A percentile compares a stretch with the other conserved stretches of the same genome.
These are phyloP conservation scores for Heteropelma amictum DNA, from an alignment of 2,888 invertebrate species.

Conservation along the genomic window DNA sequence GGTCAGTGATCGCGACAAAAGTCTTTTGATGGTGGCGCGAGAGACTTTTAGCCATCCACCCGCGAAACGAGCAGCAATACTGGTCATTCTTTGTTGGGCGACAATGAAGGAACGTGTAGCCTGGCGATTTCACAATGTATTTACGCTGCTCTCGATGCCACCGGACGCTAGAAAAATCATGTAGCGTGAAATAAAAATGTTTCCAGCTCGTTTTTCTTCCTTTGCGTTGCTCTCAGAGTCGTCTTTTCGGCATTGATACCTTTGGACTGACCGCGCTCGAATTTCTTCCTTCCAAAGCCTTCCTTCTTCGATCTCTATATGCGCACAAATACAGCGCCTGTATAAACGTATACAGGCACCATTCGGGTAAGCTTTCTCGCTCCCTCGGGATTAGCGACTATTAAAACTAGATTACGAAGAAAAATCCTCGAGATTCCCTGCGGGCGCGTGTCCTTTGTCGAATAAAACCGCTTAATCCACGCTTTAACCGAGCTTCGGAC, in stretches of 20 bases:
- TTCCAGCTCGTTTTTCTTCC: constrained; percentile 43
- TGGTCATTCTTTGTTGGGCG: constrained; percentile 47
- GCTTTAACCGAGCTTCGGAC: constrained; percentile 62
- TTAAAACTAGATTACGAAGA: constrained; percentile 69
- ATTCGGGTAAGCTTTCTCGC: neutral
- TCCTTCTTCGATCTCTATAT: neutral
- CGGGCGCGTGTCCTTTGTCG: constrained; percentile 29
- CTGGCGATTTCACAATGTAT: too few species aligned
- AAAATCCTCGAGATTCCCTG: constrained; percentile 25
- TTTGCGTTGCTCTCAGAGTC: constrained; percentile 36
- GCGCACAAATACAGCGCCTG: neutral
- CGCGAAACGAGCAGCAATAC: constrained; percentile 56
- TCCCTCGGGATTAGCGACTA: constrained; percentile 63
- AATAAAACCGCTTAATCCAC: constrained; percentile 62
- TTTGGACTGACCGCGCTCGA: constrained; percentile 4
- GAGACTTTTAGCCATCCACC: constrained; percentile 45
- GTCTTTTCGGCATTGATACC: constrained; percentile 35
- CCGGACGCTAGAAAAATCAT: constrained; percentile 51
- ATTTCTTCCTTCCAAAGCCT: constrained; percentile 4
- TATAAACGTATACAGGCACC: neutral
- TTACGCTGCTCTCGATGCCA: constrained; percentile 20
- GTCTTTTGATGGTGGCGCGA: constrained; percentile 4
- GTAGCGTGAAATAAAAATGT: constrained; percentile 52
- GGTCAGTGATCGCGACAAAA: constrained; percentile 45
- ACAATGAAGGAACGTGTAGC: constrained; percentile 48